These are phyloP conservation scores for Rostratula benghalensis DNA, from an alignment of 2,113 vertebrate genomes.

Conservation along the genomic window DNA sequence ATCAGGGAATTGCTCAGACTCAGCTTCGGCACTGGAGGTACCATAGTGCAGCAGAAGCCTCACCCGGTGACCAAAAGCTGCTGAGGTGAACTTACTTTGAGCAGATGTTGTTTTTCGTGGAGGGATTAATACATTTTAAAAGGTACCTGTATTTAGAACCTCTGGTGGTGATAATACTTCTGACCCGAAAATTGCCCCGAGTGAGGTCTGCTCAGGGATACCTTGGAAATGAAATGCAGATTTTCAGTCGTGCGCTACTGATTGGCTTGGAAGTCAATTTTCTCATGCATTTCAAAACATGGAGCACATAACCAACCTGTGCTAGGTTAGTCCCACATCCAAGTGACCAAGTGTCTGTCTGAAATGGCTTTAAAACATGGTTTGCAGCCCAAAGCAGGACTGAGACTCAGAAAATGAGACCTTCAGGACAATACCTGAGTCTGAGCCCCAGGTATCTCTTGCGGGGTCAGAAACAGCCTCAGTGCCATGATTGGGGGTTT, in stretches of 20 bases:
- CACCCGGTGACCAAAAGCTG: neutral
- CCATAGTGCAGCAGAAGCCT: neutral
- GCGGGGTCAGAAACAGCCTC: neutral
- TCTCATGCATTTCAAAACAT: neutral
- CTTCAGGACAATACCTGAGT: neutral
- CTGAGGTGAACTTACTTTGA: neutral
- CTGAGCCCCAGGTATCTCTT: neutral
- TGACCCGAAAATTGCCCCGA: neutral
- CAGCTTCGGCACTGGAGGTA: neutral
- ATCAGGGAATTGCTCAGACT: neutral
- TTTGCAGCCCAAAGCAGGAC: neutral
- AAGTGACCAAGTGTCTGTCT: neutral
- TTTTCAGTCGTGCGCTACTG: neutral
- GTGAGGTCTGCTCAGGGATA: neutral
- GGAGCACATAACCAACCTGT: fast-evolving
- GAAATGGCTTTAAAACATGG: neutral
- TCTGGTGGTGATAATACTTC: neutral
- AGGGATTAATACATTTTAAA: neutral
- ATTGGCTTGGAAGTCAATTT: neutral
- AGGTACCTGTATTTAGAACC: neutral
- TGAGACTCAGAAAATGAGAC: neutral
- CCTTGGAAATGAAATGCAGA: neutral
- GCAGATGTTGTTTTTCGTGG: neutral
- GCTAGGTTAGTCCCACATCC: neutral
- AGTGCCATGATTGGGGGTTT: neutral